Evolutionary conservation across 2,797 vertebrate species (phyloP).

Genomic region (Anguilla obscura): DNA sequence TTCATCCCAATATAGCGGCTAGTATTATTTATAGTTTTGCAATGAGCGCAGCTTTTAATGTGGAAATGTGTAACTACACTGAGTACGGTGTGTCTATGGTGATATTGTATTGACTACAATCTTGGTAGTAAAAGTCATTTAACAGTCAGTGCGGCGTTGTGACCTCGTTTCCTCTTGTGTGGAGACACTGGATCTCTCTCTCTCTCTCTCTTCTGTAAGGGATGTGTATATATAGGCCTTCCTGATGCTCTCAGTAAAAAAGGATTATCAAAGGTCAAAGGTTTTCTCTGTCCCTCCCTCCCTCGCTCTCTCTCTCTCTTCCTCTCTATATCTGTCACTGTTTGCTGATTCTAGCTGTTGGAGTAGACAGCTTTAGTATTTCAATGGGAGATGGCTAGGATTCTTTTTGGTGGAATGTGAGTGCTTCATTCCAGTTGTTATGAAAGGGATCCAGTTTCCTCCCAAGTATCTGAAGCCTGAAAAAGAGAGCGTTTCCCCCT

Average conservation of each 20-base stretch:
- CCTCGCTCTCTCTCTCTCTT: neutral
- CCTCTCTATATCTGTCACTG: neutral
- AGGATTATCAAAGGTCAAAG: neutral
- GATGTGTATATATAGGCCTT: neutral
- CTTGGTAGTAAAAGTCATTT: neutral
- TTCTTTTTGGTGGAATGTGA: constrained; percentile 47
- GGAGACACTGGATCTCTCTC: neutral
- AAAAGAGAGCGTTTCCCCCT: constrained; percentile 59
- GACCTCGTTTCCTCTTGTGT: constrained; percentile 22
- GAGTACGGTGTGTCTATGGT: neutral
- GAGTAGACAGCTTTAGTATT: constrained; percentile 22
- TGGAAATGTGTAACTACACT: neutral
- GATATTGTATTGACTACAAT: neutral
- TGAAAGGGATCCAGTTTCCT: constrained; percentile 56
- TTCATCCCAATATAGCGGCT: constrained; percentile 31
- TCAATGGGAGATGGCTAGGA: constrained; percentile 17
- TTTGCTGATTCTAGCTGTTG: neutral
- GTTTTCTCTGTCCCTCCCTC: neutral
- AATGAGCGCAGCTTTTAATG: neutral
- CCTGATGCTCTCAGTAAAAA: neutral
- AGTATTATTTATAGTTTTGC: constrained; percentile 2
- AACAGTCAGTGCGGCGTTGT: neutral
- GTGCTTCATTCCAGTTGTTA: constrained; percentile 58
- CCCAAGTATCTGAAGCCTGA: constrained; percentile 59
- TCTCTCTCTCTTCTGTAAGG: neutral